Conservation (phyloP, 2,113 vertebrate species). For the Periophthalmus modestus region DNA sequence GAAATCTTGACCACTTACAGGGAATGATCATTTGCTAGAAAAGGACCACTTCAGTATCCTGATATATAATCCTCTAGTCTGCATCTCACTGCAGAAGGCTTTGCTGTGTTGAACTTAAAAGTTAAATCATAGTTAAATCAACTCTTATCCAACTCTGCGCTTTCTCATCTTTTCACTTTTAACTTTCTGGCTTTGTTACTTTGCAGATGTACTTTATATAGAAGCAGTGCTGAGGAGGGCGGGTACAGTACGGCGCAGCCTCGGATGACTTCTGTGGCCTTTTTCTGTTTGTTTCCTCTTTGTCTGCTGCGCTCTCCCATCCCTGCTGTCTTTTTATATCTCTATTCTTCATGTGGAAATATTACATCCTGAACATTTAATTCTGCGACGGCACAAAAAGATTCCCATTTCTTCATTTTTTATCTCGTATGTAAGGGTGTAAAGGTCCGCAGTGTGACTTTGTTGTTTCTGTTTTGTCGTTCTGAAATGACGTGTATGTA, state of each 20-base stretch:
- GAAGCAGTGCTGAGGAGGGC: conserved; percentile 47
- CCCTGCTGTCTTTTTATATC: conserved; percentile 33
- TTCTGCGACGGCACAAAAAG: conserved; percentile 36
- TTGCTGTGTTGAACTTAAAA: background rate
- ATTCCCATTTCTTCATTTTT: background rate
- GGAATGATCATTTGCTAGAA: no score
- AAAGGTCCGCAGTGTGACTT: no score
- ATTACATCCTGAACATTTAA: conserved; percentile 38
- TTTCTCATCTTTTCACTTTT: conserved; percentile 18
- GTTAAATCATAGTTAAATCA: conserved; percentile 1
- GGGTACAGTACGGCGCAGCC: conserved; percentile 56
- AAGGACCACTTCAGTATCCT: no score
- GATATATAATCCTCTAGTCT: background rate
- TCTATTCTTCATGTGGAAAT: conserved; percentile 43
- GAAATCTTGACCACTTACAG: no score
- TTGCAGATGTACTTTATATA: conserved; percentile 57
- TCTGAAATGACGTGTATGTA: no score
- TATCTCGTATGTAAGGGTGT: no score
- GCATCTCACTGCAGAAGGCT: background rate
- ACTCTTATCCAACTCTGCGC: conserved; percentile 40
- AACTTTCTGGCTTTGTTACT: conserved; percentile 32
- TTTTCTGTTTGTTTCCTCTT: conserved; percentile 47
- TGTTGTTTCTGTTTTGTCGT: no score
- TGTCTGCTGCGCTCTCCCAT: conserved; percentile 11
- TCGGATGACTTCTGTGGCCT: conserved; percentile 49